These are phyloP conservation scores for Willisornis vidua DNA, from an alignment of 2,113 vertebrate genomes.

Conservation along the genomic window DNA sequence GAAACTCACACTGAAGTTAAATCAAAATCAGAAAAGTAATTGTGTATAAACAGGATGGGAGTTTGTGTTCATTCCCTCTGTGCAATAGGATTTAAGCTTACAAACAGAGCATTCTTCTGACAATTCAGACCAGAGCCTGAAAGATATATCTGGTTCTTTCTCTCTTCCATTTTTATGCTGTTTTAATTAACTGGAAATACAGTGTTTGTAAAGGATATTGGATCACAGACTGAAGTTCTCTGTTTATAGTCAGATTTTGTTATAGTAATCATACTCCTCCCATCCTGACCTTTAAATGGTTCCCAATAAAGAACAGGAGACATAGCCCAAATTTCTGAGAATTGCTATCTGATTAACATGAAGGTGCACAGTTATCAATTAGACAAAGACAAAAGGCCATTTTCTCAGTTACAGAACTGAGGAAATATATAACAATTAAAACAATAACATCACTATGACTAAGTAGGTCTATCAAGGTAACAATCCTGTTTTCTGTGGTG, in stretches of 20 bases:
- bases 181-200: conserved; percentile 7
- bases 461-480: background rate
- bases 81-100: background rate
- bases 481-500: background rate
- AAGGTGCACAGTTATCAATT: background rate
- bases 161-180: background rate
- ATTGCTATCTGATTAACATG: background rate
- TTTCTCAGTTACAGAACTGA: background rate
- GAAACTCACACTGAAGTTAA: background rate
- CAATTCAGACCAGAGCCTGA: background rate
- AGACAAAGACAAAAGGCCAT: background rate
- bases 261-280: background rate
- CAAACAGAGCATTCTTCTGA: background rate
- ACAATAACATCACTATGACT: background rate
- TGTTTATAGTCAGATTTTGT: background rate
- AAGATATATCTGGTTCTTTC: background rate
- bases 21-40: conserved; percentile 26
- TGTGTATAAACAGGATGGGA: conserved; percentile 26
- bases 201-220: conserved; percentile 8
- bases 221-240: background rate
- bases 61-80: background rate
- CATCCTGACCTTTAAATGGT: background rate
- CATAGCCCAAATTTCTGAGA: background rate
- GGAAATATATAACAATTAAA: background rate
- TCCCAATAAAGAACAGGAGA: background rate